These are phyloP conservation scores for Drosophila nigricruria DNA, from an alignment of 2,888 invertebrate genomes.

Conservation along the genomic window DNA sequence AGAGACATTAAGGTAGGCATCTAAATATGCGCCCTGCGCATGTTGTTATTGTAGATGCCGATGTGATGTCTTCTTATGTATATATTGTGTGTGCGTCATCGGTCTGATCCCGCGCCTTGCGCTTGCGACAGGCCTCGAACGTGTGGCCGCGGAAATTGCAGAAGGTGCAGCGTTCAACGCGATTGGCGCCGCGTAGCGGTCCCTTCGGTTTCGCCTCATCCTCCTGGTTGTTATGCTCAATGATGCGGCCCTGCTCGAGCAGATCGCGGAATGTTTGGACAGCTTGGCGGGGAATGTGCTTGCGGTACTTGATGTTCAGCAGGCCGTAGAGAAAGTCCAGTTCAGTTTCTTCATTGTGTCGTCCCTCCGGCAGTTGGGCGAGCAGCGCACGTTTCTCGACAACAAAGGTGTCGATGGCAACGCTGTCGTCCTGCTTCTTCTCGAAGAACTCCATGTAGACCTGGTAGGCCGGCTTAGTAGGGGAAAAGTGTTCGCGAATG, in stretches of 20 bases:
- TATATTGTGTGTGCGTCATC: background rate
- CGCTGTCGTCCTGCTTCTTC: slow-evolving; percentile 70
- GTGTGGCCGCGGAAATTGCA: slow-evolving; percentile 83
- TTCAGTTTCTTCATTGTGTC: slow-evolving; percentile 81
- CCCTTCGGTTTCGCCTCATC: slow-evolving; percentile 41
- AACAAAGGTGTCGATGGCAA: slow-evolving; percentile 80
- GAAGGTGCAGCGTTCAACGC: slow-evolving; percentile 76
- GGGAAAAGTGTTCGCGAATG: slow-evolving; percentile 83
- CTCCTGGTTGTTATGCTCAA: slow-evolving; percentile 80
- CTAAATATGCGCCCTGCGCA: slow-evolving; percentile 32
- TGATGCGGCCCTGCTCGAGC: slow-evolving; percentile 81
- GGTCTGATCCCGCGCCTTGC: slow-evolving; percentile 34
- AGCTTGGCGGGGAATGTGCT: slow-evolving; percentile 77
- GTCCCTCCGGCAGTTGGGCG: slow-evolving; percentile 82
- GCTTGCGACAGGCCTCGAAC: slow-evolving; percentile 78
- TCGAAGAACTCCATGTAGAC: slow-evolving; percentile 83
- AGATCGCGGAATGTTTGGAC: slow-evolving; percentile 80
- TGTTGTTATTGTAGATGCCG: slow-evolving; percentile 21
- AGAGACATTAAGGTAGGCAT: slow-evolving; percentile 20
- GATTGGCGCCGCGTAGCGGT: slow-evolving; percentile 58
- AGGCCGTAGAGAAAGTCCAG: slow-evolving; percentile 83
- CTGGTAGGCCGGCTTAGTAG: slow-evolving; percentile 82
- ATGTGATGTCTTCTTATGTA: slow-evolving; percentile 47
- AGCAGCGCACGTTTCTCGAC: slow-evolving; percentile 82
- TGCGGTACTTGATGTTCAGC: slow-evolving; percentile 81